A percentile compares a stretch with the other conserved stretches of the same genome.
Evolutionary conservation across 2,113 vertebrate species (phyloP).

Genomic region (Danionella cerebrum): DNA sequence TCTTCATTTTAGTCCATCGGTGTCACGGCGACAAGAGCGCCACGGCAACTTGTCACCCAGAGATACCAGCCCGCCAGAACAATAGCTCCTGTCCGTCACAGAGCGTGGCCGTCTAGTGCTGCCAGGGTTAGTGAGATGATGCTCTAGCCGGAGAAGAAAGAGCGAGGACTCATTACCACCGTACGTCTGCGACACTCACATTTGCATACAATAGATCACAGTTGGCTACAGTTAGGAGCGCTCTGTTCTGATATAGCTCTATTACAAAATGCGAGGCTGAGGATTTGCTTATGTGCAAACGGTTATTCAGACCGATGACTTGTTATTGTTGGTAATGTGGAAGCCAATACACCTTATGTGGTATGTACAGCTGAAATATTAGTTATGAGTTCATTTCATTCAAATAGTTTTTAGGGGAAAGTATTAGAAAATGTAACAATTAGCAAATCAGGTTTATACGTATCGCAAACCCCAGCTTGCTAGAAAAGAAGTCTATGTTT

Average conservation of each 20-base stretch:
- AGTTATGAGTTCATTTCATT: too few species aligned
- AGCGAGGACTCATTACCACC: constrained; percentile 27
- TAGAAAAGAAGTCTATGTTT: too few species aligned
- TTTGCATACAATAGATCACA: not conserved
- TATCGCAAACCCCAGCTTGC: too few species aligned
- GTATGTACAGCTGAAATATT: too few species aligned
- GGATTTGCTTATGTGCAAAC: too few species aligned
- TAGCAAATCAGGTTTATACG: too few species aligned
- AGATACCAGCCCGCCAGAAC: constrained; percentile 39
- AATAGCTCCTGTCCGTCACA: constrained; percentile 47
- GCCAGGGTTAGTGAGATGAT: constrained; percentile 42
- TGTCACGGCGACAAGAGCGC: constrained; percentile 45
- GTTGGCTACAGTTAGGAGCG: not conserved
- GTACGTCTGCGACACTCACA: constrained; percentile 15
- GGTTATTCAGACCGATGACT: too few species aligned
- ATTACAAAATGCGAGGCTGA: not conserved
- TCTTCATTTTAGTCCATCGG: constrained; percentile 48
- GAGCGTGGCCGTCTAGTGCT: constrained; percentile 19
- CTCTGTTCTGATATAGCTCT: not conserved
- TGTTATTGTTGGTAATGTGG: too few species aligned
- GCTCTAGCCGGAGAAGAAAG: constrained; percentile 26
- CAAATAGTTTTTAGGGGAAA: too few species aligned
- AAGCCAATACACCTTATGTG: too few species aligned
- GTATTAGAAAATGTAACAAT: too few species aligned
- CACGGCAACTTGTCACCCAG: constrained; percentile 36